These are phyloP conservation scores for Hymenochirus boettgeri DNA, from an alignment of 2,113 vertebrate species.

Conservation along the genomic window DNA sequence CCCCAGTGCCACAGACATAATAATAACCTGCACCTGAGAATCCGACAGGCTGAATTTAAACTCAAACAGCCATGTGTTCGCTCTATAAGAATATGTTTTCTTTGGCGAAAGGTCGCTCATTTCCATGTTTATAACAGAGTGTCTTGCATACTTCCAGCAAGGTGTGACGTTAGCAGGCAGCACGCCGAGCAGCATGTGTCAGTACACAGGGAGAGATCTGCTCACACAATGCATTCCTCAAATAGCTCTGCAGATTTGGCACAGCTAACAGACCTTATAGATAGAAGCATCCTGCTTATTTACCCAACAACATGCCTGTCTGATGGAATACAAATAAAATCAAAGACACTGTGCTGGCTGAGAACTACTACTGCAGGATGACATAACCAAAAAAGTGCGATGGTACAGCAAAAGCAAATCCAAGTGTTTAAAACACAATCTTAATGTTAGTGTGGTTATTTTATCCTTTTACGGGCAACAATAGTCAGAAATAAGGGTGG, in stretches of 20 bases:
- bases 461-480: too few relatives aligned
- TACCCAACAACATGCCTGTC: background rate
- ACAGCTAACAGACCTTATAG: conserved; percentile 19
- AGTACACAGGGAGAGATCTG: conserved; percentile 18
- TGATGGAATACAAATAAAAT: background rate
- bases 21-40: too few relatives aligned
- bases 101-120: background rate
- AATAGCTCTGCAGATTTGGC: conserved; percentile 20
- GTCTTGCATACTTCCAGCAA: background rate
- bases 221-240: conserved; percentile 32
- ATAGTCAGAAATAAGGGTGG: too few relatives aligned
- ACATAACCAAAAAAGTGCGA: too few relatives aligned
- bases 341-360: too few relatives aligned
- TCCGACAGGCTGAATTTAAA: too few relatives aligned
- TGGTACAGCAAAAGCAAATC: too few relatives aligned
- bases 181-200: background rate
- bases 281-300: conserved; percentile 1
- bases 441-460: too few relatives aligned
- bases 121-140: background rate
- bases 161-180: conserved; percentile 2
- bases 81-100: background rate
- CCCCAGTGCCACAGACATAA: too few relatives aligned
- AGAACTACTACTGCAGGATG: too few relatives aligned
- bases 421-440: too few relatives aligned
- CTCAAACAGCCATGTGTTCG: background rate